Percentiles rank a stretch among this genome's conserved stretches.
phyloP scores from a whole-genome alignment of 2,113 vertebrate species.

The Apteryx mantelli region DNA sequence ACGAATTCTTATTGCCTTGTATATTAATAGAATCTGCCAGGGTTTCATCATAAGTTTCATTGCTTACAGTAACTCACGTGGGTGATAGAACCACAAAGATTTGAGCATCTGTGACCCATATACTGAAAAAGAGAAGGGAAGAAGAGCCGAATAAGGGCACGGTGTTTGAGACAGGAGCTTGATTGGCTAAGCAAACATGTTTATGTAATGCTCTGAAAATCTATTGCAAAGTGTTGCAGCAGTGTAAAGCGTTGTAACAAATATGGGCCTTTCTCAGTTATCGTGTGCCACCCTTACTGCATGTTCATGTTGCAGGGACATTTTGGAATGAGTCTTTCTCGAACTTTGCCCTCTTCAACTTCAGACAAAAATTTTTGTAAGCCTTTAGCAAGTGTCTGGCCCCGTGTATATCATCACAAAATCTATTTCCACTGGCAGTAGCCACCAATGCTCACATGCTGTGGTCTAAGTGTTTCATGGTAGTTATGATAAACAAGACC shows the following conservation, averaged over 20 bases:
- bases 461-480: background rate
- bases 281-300: background rate
- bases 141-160: background rate
- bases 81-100: background rate
- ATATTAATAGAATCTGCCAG: slow-evolving; percentile 60
- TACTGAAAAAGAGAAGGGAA: slow-evolving; percentile 1
- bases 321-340: accelerated
- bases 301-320: background rate
- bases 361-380: background rate
- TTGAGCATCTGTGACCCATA: slow-evolving; percentile 54
- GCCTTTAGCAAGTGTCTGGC: background rate
- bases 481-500: background rate
- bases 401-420: background rate
- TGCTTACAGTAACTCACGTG: slow-evolving; percentile 6
- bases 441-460: accelerated
- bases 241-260: background rate
- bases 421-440: background rate
- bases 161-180: background rate
- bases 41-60: background rate
- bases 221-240: background rate
- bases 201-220: background rate
- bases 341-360: accelerated
- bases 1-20: slow-evolving; percentile 18
- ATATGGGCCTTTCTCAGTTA: background rate
- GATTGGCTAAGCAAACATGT: background rate